Evolutionary conservation across 2,888 invertebrate genomes (phyloP), one percentile per base, ranked within the genome.

Genomic region (Pediacus dermestoides): DNA sequence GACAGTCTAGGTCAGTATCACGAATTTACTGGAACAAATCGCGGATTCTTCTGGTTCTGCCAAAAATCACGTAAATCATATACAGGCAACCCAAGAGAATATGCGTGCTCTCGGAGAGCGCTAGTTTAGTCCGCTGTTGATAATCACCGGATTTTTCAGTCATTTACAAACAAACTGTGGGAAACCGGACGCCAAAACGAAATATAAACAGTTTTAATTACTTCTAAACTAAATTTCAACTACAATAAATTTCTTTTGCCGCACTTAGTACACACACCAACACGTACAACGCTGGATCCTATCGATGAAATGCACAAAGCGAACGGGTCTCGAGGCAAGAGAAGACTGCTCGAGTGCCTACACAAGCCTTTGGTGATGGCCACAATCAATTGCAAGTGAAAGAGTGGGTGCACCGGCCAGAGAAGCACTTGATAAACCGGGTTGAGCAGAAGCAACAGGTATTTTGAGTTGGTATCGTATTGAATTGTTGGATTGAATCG

Each of bases 401-500:
- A 37, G 31, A 38, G 33, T 38, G 38, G 37, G 32, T 18, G 34
- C 10, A 1, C 1, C 9, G 12, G 21, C 7, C n/a, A n/a, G n/a
- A n/a, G n/a, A 31, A 9, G 30, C 34, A 39, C 39, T 34, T 30
- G 39, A 28, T 16, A 39, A 39, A 39, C 39, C 39, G 39, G 39
- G 39, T 39, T 34, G 33, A 15, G 31, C n/a, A n/a, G 31, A 22
- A 28, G 30, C 30, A 35, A 21, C 33, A 35, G 35, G 35, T 35
- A 35, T 23, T 16, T 10, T 8, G 3, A 2, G 12, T 7, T n/a
- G 31, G 30, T 30, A 3, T 11, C 11, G 4, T 10, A 21, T 18
- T 6, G 16, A 4, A 28, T 7, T 11, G 13, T 4, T 11, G 15
- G 30, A 13, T 11, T 26, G 26, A 26, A 13, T 8, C 9, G 26